Conservation (phyloP, 2,888 invertebrate species). For the Portevinia maculata region DNA sequence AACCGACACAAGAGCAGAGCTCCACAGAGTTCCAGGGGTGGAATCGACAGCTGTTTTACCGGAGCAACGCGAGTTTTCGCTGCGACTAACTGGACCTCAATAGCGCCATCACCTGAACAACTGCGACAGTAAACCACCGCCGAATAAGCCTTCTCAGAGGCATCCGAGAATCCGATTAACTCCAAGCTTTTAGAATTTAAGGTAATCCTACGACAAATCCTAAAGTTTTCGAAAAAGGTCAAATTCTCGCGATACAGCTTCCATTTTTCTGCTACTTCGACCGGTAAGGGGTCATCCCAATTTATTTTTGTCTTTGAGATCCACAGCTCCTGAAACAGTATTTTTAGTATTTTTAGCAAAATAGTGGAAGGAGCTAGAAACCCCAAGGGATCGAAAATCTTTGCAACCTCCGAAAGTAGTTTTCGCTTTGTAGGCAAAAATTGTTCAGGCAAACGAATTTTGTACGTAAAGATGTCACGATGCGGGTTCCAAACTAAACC, state of each 20-base stretch:
- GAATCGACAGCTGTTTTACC: slow-evolving; percentile 9
- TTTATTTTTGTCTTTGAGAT: slow-evolving; percentile 26
- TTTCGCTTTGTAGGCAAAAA: slow-evolving; percentile 19
- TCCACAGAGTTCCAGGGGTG: slow-evolving; percentile 11
- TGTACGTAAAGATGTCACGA: slow-evolving; percentile 22
- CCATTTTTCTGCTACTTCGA: slow-evolving; percentile 32
- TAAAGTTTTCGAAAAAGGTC: slow-evolving; percentile 38
- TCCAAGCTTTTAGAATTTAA: slow-evolving; percentile 27
- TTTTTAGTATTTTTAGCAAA: slow-evolving; percentile 23
- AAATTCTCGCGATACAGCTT: slow-evolving; percentile 34
- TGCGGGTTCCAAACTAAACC: slow-evolving; percentile 38
- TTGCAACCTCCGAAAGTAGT: slow-evolving; percentile 1
- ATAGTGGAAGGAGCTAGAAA: slow-evolving; percentile 42
- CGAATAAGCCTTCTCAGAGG: slow-evolving; percentile 12
- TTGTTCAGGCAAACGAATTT: slow-evolving; percentile 8
- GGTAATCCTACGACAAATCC: slow-evolving; percentile 2
- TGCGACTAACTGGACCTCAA: slow-evolving; percentile 9
- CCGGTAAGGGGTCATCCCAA: slow-evolving; percentile 37
- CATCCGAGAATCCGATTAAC: slow-evolving; percentile 37
- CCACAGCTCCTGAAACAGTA: slow-evolving; percentile 41
- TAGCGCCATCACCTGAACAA: neutral
- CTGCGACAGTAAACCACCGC: slow-evolving; percentile 15
- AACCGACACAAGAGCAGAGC: slow-evolving; percentile 15
- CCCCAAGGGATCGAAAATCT: slow-evolving; percentile 24
- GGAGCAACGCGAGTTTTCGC: slow-evolving; percentile 2